phyloP scores from a whole-genome alignment of 35 echinoderm and acorn worm genomes.

The Apostichopus parvimensis region DNA sequence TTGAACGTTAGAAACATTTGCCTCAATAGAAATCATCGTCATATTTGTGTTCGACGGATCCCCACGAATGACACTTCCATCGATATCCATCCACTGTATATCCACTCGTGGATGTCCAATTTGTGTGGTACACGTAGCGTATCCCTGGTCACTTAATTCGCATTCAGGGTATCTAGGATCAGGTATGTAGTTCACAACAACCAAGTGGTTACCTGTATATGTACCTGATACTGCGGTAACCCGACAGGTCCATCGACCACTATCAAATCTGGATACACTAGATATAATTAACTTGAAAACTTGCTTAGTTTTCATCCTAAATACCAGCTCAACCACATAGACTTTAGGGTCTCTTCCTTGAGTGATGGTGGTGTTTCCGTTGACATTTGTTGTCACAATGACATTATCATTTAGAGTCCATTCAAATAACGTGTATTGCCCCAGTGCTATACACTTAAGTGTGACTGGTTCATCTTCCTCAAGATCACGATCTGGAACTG shows the following conservation, averaged over 20 bases:
- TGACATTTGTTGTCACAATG: neutral
- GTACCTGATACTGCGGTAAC: neutral
- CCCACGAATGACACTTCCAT: neutral
- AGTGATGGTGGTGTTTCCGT: too few relatives aligned
- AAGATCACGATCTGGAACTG: neutral
- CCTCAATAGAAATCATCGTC: too few relatives aligned
- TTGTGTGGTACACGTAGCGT: neutral
- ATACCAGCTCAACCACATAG: neutral
- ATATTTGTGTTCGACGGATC: too few relatives aligned
- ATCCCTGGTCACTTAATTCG: neutral
- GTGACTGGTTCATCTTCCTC: neutral
- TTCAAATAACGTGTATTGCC: neutral
- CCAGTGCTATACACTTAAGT: neutral
- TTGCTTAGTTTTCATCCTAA: neutral
- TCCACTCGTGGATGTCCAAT: neutral
- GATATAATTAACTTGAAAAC: neutral
- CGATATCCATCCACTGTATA: neutral
- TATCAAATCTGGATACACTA: neutral
- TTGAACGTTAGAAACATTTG: too few relatives aligned
- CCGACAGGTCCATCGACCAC: neutral
- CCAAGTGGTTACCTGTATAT: neutral
- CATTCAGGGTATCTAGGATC: neutral
- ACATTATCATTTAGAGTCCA: neutral
- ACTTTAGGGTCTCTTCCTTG: neutral
- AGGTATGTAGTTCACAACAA: neutral